A percentile compares a stretch with the other conserved stretches of the same genome.
phyloP scores from a whole-genome alignment of 1,140 invertebrate genomes.

The Temnothorax longispinosus region DNA sequence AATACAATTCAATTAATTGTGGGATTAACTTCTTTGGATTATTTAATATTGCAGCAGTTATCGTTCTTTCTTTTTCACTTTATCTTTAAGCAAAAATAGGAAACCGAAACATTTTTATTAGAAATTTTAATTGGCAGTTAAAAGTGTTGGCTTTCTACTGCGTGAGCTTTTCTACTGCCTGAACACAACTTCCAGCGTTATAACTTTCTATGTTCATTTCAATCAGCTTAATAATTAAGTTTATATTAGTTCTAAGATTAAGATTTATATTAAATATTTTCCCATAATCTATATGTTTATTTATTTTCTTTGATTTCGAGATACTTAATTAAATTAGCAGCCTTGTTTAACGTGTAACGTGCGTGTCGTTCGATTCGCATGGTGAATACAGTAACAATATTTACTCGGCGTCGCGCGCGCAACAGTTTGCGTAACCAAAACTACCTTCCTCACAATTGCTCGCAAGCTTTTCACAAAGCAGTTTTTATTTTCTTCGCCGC shows the following conservation, averaged over 20 bases:
- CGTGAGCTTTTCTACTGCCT: background rate
- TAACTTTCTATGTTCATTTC: background rate
- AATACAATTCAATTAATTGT: background rate
- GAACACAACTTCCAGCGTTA: background rate
- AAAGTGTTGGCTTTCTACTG: background rate
- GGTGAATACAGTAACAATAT: background rate
- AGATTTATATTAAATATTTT: background rate
- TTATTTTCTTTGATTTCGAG: background rate
- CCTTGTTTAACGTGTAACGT: background rate
- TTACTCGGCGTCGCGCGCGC: background rate
- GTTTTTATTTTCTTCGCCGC: background rate
- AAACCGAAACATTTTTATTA: background rate
- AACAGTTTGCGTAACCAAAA: conserved; percentile 28
- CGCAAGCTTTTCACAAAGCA: background rate
- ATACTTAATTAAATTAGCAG: background rate
- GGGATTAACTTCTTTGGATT: background rate
- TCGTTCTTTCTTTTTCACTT: background rate
- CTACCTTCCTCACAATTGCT: background rate
- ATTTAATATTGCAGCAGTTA: background rate
- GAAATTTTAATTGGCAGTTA: background rate
- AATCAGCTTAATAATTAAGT: background rate
- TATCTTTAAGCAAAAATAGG: background rate
- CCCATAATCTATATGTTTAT: background rate
- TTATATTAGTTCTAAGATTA: conserved; percentile 9
- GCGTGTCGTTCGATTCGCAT: background rate